Conservation (phyloP, 2,797 vertebrate species). For the Melanotaenia maccullochi region DNA sequence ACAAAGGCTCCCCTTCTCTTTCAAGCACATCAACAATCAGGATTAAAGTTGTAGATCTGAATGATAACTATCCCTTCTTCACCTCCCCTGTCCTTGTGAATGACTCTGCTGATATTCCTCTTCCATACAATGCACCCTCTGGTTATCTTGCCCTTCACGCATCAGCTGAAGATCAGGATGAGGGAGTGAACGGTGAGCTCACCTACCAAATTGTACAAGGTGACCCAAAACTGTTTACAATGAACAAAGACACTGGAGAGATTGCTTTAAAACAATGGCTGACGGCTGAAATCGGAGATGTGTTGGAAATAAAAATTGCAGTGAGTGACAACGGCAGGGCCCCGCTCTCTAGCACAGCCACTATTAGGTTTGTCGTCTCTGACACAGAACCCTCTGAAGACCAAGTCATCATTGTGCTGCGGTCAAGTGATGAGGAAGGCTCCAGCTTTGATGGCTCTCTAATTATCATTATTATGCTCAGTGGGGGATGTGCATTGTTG, state of each 20-base stretch:
- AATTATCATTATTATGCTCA: conserved; percentile 74
- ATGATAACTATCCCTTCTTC: conserved; percentile 78
- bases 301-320: conserved; percentile 68
- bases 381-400: conserved; percentile 75
- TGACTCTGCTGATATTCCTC: conserved; percentile 70
- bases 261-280: conserved; percentile 74
- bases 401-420: conserved; percentile 71
- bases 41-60: conserved; percentile 80
- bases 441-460: conserved; percentile 62
- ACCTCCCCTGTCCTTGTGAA: conserved; percentile 73
- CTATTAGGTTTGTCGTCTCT: conserved; percentile 73
- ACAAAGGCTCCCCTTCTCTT: conserved; percentile 68
- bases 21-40: conserved; percentile 66
- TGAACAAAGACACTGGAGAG: conserved; percentile 75
- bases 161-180: conserved; percentile 73
- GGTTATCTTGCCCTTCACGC: conserved; percentile 75
- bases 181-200: conserved; percentile 72
- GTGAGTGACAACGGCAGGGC: conserved; percentile 75
- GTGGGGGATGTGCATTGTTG: conserved; percentile 77
- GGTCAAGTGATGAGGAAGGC: conserved; percentile 46
- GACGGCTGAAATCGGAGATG: conserved; percentile 61
- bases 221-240: conserved; percentile 65
- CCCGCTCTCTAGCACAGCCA: conserved; percentile 61
- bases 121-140: conserved; percentile 66
- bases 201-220: conserved; percentile 71